Evolutionary conservation across 1,140 invertebrate species (phyloP), one percentile per base, ranked within the genome.

Genomic region (Microplitis demolitor): DNA sequence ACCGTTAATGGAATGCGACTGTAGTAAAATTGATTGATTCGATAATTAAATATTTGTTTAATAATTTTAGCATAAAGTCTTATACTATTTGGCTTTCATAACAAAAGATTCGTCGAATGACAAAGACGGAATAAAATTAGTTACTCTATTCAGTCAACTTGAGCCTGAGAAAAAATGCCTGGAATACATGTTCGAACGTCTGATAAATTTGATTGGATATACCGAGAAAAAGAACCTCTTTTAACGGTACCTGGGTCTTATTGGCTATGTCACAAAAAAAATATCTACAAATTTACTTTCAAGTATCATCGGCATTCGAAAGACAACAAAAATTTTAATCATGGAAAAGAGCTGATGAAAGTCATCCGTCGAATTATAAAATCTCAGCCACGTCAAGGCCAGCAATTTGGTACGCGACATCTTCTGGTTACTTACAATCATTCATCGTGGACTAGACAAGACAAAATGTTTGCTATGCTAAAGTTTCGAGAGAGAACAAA

Each of bases 161-260:
- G 78, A 84, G 74, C 85, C 86, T 4, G 85, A 86, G 73, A 79
- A 82, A 82, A 82, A 83, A 87, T 87, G 85, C 84, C 85, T 87
- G 84, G 85, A 84, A 84, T 87, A 87, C 78, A 85, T 87, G 78
- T 87, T 86, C 85, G 78, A 64, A 74, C 82, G 69, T 37, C 80
- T 87, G 81, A 81, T 78, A 77, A 80, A 73, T 58, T 80, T 80
- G 67, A 84, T 87, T 83, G 82, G 81, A 51, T 82, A 76, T 76
- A 85, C 62, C 74, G 78, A 61, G 74, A 78, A 61, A 81, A 83
- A 66, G 82, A 82, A 51, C 76, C 80, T 53, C n/a, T 76, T 69
- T 76, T 87, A 80, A 84, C 77, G 24, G 76, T 87, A 4, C 86
- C 86, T 70, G 85, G 86, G 1, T 84, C 86, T 74, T 87, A 87